These are phyloP conservation scores for Stylophora pistillata DNA, from an alignment of 64 coral and sea anemone genomes.

Conservation along the genomic window DNA sequence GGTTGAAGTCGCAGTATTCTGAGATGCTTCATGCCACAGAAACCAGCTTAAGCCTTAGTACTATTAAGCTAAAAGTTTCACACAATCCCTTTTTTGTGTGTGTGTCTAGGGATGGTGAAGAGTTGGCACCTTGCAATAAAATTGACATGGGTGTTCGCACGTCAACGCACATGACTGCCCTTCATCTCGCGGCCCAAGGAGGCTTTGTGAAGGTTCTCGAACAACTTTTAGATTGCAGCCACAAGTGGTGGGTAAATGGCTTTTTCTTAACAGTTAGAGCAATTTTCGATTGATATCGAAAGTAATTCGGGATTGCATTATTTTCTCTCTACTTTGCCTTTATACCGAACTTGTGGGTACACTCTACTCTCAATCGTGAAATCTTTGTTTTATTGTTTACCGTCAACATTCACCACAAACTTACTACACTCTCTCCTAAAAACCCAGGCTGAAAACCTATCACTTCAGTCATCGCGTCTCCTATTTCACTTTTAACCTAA, in stretches of 20 bases:
- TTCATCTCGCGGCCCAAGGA: conserved; percentile 84
- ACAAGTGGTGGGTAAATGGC: conserved; percentile 69
- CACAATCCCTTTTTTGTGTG: conserved; percentile 2
- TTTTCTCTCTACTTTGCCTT: too few relatives aligned
- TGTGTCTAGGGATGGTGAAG: conserved; percentile 60
- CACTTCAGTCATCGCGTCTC: too few relatives aligned
- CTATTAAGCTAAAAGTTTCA: neutral
- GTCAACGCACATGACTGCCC: conserved; percentile 83
- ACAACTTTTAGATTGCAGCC: conserved; percentile 54
- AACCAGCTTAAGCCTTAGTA: neutral
- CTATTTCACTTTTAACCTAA: too few relatives aligned
- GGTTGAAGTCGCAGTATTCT: neutral
- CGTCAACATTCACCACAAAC: too few relatives aligned
- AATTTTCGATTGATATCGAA: too few relatives aligned
- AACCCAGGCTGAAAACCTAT: too few relatives aligned
- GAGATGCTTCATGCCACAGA: neutral
- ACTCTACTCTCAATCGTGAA: too few relatives aligned
- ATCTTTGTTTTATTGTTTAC: too few relatives aligned
- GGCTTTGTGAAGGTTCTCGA: conserved; percentile 59
- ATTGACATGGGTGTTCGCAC: conserved; percentile 83
- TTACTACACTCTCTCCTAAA: too few relatives aligned
- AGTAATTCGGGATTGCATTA: too few relatives aligned
- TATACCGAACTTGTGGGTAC: too few relatives aligned
- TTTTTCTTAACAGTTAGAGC: neutral
- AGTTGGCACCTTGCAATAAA: conserved; percentile 65